Evolutionary conservation across 2,888 invertebrate species (phyloP).

Genomic region (Andrena praecox): DNA sequence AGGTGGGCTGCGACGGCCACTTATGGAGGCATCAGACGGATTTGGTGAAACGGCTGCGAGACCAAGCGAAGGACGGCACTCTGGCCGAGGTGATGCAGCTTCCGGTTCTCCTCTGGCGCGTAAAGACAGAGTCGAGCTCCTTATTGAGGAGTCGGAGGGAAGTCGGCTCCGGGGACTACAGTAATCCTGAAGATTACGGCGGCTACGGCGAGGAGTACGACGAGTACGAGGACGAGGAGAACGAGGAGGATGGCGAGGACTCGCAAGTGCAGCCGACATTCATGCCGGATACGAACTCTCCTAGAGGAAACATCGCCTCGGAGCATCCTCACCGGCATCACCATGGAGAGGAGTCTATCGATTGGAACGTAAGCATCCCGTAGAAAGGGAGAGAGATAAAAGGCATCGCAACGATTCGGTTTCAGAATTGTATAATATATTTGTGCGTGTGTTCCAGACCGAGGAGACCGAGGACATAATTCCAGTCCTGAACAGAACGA

Average conservation of each 20-base stretch:
- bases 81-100: constrained; percentile 89
- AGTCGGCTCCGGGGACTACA: constrained; percentile 81
- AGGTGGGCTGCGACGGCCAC: constrained; percentile 92
- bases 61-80: constrained; percentile 90
- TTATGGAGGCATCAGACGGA: constrained; percentile 89
- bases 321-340: constrained; percentile 85
- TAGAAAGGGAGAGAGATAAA: background rate
- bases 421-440: background rate
- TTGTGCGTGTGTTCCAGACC: constrained; percentile 46
- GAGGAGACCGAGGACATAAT: constrained; percentile 75
- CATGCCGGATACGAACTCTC: constrained; percentile 63
- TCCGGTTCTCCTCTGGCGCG: constrained; percentile 91
- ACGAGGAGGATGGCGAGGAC: constrained; percentile 80
- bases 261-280: constrained; percentile 72
- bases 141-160: constrained; percentile 81
- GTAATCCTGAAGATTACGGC: constrained; percentile 78
- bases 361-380: constrained; percentile 56
- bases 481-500: constrained; percentile 68
- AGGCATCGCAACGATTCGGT: background rate
- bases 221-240: constrained; percentile 82
- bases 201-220: constrained; percentile 79
- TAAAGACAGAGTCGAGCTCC: constrained; percentile 80
- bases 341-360: constrained; percentile 82
- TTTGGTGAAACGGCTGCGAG: constrained; percentile 89
- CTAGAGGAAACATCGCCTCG: constrained; percentile 62